A percentile compares a stretch with the other conserved stretches of the same genome.
Evolutionary conservation across 1,140 invertebrate genomes (phyloP).

Genomic region (Cepaea nemoralis): DNA sequence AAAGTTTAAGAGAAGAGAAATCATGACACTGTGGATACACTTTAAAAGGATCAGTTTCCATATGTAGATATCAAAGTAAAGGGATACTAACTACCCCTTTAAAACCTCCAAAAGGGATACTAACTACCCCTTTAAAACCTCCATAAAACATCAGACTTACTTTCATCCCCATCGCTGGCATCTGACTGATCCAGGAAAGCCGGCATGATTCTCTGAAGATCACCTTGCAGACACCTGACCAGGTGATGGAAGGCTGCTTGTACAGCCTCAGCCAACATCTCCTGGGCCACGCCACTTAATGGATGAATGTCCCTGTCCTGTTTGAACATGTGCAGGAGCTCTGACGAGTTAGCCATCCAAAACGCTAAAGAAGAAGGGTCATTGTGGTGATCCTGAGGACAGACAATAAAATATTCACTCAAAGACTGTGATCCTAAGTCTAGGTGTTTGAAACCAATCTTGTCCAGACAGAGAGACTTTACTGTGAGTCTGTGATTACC

Average conservation of each 20-base stretch:
- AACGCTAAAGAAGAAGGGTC: conserved; percentile 78
- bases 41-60: no score
- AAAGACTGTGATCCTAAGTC: no score
- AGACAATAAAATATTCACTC: no score
- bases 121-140: no score
- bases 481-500: no score
- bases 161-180: conserved; percentile 56
- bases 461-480: no score
- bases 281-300: conserved; percentile 80
- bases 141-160: conserved; percentile 17
- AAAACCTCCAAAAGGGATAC: no score
- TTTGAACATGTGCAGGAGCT: conserved; percentile 94
- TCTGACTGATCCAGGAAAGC: conserved; percentile 76
- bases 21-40: no score
- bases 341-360: conserved; percentile 97
- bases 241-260: conserved; percentile 85
- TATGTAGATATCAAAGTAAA: no score
- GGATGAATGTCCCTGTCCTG: conserved; percentile 86
- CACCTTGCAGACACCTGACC: conserved; percentile 76
- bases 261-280: conserved; percentile 91
- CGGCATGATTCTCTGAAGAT: conserved; percentile 75
- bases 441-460: no score
- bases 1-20: no score
- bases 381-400: conserved; percentile 61
- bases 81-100: no score